Base-by-base conservation (phyloP, 1,140 invertebrate species). In the Dendroctonus valens region DNA sequence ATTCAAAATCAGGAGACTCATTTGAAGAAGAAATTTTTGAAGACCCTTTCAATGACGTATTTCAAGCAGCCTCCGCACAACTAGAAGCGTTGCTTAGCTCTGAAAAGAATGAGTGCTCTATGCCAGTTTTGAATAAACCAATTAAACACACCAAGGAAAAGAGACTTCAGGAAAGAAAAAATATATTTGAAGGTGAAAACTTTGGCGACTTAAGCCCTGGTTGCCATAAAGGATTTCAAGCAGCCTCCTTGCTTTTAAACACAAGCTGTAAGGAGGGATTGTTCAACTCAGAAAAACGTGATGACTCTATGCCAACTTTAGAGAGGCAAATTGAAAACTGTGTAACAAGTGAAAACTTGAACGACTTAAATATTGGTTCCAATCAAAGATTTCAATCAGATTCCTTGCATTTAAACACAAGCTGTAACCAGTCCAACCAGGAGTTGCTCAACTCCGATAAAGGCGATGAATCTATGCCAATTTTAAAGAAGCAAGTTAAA, bases 21-120 rank as follows among this genome's bases (percentile, higher is more conserved):
- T 68, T 63, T 59, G 37, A 68, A 15, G 49, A 37, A 41, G 59
- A 63, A 51, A 63, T 51, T 52, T 68, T 62, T 63, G 15, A 58
- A 67, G 52, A 66, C 53, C 9, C 3, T 59, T 4, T 0, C n/a
- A 54, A 7, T 50, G 11, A 7, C 2, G n/a, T 5, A 40, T 40
- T 55, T 55, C 37, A 55, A 55, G 38, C 42, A 12, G 9, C 12
- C 46, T 26, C 26, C 26, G 1, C 3, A 26, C 26, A 26, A 26
- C 26, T 26, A 26, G 26, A 26, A 26, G 26, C 26, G 26, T 26
- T 26, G 26, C 3, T 26, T 3, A 26, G 26, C 26, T 26, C 26
- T 26, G 26, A 26, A 26, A 26, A 3, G 26, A 1, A 3, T 26
- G 26, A 26, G 26, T 26, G 26, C 26, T 26, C 26, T 26, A 26